A percentile compares a stretch with the other conserved stretches of the same genome.
Conservation (phyloP, 1,140 invertebrate genomes). For the Augochlora pura region DNA sequence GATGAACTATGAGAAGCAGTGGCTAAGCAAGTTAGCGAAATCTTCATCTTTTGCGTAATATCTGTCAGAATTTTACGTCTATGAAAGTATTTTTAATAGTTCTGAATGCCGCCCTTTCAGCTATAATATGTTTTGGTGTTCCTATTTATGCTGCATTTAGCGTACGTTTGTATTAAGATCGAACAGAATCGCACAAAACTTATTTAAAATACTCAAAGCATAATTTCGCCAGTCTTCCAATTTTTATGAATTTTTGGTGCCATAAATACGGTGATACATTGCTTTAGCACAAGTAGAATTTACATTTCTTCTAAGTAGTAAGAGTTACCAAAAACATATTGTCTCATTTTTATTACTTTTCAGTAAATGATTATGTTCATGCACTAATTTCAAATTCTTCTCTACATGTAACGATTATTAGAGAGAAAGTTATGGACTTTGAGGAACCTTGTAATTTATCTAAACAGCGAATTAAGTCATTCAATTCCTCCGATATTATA, state of each 20-base stretch:
- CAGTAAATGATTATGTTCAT: not conserved
- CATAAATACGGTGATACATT: slow-evolving; percentile 46
- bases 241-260: slow-evolving; percentile 57
- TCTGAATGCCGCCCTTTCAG: slow-evolving; percentile 20
- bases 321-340: slow-evolving; percentile 30
- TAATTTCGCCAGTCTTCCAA: slow-evolving; percentile 54
- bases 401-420: not conserved
- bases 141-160: slow-evolving; percentile 37
- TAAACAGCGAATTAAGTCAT: slow-evolving; percentile 12
- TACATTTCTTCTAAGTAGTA: slow-evolving; percentile 31
- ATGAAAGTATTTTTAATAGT: slow-evolving; percentile 52
- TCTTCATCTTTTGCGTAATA: slow-evolving; percentile 36
- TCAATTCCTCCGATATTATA: slow-evolving; percentile 3
- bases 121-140: slow-evolving; percentile 39
- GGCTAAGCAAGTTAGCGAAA: not conserved
- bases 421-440: not conserved
- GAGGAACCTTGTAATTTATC: not conserved
- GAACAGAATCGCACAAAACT: slow-evolving; percentile 27
- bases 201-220: slow-evolving; percentile 29
- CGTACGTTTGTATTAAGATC: slow-evolving; percentile 29
- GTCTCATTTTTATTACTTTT: slow-evolving; percentile 35
- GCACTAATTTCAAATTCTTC: not conserved
- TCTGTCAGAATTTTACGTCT: slow-evolving; percentile 1
- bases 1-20: slow-evolving; percentile 87
- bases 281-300: slow-evolving; percentile 5